Conservation (phyloP, 2,797 vertebrate species). For the Chelmon rostratus region DNA sequence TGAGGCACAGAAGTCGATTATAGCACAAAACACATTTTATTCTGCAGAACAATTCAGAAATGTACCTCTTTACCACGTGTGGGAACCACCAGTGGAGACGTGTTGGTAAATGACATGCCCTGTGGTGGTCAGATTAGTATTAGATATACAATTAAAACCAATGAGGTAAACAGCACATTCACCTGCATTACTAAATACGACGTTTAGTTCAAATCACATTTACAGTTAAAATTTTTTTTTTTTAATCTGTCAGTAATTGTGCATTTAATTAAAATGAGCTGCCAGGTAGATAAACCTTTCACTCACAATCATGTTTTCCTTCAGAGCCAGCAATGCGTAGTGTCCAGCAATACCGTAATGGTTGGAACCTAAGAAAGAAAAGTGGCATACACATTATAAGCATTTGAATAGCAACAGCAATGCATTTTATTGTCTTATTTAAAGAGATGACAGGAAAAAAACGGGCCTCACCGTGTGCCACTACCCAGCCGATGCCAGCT, state of each 20-base stretch:
- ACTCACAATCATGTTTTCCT: slow-evolving; percentile 87
- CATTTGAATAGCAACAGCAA: background rate
- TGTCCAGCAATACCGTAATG: slow-evolving; percentile 87
- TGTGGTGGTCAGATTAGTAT: slow-evolving; percentile 49
- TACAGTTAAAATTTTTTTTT: background rate
- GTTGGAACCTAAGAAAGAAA: slow-evolving; percentile 81
- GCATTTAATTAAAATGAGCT: background rate
- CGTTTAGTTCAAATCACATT: background rate
- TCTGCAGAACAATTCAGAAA: background rate
- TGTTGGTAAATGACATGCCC: slow-evolving; percentile 88
- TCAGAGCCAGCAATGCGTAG: slow-evolving; percentile 84
- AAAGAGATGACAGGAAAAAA: background rate
- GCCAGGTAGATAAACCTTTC: background rate
- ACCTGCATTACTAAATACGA: background rate
- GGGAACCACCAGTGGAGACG: slow-evolving; percentile 86
- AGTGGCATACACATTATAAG: background rate
- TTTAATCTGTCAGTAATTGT: background rate
- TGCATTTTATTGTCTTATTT: background rate
- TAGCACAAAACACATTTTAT: background rate
- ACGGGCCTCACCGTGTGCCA: slow-evolving; percentile 78
- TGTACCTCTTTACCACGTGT: slow-evolving; percentile 84
- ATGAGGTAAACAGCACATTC: background rate
- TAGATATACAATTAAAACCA: background rate
- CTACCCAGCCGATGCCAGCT: slow-evolving; percentile 86
- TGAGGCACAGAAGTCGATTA: background rate